Percentiles rank a stretch among this genome's conserved stretches.
These are phyloP conservation scores for Athene cunicularia DNA, from an alignment of 2,113 vertebrate species.

Conservation along the genomic window DNA sequence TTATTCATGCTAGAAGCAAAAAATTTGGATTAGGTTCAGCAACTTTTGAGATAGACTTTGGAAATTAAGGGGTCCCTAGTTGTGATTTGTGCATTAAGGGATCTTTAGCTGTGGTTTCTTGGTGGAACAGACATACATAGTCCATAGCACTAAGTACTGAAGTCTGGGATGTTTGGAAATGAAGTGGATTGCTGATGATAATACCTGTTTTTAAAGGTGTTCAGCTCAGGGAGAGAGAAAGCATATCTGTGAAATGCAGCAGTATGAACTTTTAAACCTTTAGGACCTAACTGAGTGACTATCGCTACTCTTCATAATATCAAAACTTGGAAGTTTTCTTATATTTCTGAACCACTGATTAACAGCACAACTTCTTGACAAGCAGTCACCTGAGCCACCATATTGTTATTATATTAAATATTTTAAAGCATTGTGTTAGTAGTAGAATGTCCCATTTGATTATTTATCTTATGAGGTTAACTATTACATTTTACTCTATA, in stretches of 20 bases:
- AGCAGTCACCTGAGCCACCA: neutral
- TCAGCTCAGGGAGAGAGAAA: neutral
- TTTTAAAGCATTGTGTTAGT: neutral
- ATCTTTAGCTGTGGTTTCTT: neutral
- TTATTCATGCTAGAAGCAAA: neutral
- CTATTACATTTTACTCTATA: neutral
- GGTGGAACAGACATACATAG: neutral
- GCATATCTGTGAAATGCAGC: neutral
- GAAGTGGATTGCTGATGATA: neutral
- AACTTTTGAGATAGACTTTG: neutral
- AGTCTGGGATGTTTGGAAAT: neutral
- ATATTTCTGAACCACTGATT: neutral
- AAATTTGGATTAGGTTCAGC: neutral
- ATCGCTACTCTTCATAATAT: neutral
- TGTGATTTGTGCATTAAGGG: neutral
- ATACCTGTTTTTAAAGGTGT: neutral
- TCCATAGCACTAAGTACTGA: neutral
- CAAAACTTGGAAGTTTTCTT: neutral
- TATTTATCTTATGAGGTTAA: neutral
- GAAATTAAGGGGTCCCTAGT: neutral
- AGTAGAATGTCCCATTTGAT: neutral
- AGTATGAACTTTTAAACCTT: neutral
- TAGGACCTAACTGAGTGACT: neutral
- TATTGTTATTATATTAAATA: neutral
- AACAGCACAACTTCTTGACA: neutral